Base-by-base conservation (phyloP, 2,113 vertebrate species). In the Corythornis cristatus region DNA sequence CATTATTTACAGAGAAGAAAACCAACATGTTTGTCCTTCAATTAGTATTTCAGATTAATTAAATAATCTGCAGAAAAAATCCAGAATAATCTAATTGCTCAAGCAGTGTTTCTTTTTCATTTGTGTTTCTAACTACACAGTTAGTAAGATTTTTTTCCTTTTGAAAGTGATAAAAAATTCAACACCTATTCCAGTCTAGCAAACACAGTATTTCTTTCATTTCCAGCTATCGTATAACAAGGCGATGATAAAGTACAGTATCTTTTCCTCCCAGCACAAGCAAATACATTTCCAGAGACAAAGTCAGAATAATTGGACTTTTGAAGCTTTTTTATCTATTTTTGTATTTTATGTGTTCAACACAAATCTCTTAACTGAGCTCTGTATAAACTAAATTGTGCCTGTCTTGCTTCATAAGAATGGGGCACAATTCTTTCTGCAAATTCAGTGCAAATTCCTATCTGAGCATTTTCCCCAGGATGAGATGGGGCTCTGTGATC, bases 111-210 rank as follows among this genome's bases (percentile, higher is more conserved):
- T 74, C 60, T 88, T 92, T 82, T 60, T 61, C 43, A 51, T 28
- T 17, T 88, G 46, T 89, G n/a, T 68, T 95, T 96, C 45, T 77
- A 89, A 61, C 70, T 82, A 66, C 43, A 51, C 18, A 89, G 82
- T 72, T 88, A 88, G 51, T 56, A 76, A 81, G 48, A 88, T 2
- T 16, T 11, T 86, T 78, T 85, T 79, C 46, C 66, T 18, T 89
- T 68, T 71, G 60, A 90, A 67, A 87, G 28, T 42, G 79, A 92
- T 95, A 91, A 95, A 97, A 97, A 91, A 86, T 91, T 94, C 66
- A 95, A 82, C 66, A 81, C 40, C 61, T 86, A 35, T 83, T 67
- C 43, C 43, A 61, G 78, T 70, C 70, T 88, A 94, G 42, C 20
- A 82, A 93, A 84, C 18, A 65, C 43, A 31, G 51, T 71, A 74